Base-by-base conservation (phyloP, 2,113 vertebrate genomes). In the Mobula hypostoma region DNA sequence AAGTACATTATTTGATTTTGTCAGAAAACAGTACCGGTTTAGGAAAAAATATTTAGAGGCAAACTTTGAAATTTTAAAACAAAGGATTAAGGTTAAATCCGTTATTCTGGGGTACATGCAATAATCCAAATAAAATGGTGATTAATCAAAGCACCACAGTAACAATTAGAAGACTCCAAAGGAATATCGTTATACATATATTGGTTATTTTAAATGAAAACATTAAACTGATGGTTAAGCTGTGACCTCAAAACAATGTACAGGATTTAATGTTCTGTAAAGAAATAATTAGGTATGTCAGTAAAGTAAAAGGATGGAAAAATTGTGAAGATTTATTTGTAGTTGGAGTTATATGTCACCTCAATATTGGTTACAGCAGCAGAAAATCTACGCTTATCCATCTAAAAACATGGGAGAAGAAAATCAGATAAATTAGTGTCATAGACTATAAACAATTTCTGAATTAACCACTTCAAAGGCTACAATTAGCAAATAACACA, bases 351-450 rank as follows among this genome's bases (percentile, higher is more conserved):
- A 74, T 2, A 72, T 74, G 36, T 93, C 91, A 93, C 91, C 91
- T 93, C 91, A 36, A 14, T 74, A 66, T 32, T 90, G 61, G 61
- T 90, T 90, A 90, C 61, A 90, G 61, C 85, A 90, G 61, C 85
- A 76, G 91, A 76, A 93, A 48, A 93, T 74, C 40, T 93, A 27
- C 32, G 68, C 70, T 21, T 76, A 74, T 74, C 70, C 91, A 74
- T 74, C 91, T 93, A 74, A 21, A 90, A 90, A 90, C 5, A 66
- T 82, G 40, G 66, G 3, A 32, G 24, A 74, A 24, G 72, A 40
- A 93, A 48, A 93, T 6, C 61, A 66, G 29, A 93, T 76, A 29
- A 56, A 68, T 93, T 74, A 76, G 70, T 92, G 17, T 36, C 36
- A 93, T 7, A 1, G 21, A 93, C 72, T 93, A 7, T 48, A 72